These are phyloP conservation scores for Pyrrhosoma nymphula DNA, from an alignment of 2,888 invertebrate species.

Conservation along the genomic window DNA sequence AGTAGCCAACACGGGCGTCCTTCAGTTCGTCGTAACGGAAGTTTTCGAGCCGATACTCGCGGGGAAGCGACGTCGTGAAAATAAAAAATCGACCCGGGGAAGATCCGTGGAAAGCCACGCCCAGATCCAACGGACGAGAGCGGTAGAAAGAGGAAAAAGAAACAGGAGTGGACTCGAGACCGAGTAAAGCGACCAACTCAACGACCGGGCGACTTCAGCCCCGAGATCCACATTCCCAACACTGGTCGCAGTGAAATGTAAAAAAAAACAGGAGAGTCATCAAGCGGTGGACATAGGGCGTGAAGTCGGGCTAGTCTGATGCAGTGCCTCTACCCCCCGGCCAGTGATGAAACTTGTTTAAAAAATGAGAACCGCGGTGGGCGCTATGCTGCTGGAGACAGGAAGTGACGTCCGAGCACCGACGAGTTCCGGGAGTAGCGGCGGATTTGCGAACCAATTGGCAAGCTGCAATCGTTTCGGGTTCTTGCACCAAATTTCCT, in stretches of 20 bases:
- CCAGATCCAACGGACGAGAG: conserved; percentile 13
- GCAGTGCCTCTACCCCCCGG: conserved; percentile 37
- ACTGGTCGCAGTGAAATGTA: neutral
- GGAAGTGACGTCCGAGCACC: neutral
- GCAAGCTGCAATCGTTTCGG: neutral
- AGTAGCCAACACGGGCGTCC: neutral
- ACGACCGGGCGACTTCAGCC: neutral
- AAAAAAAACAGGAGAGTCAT: conserved; percentile 32
- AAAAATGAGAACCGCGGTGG: neutral
- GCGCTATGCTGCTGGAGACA: neutral
- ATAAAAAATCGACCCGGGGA: conserved; percentile 6
- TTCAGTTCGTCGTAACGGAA: conserved; percentile 10
- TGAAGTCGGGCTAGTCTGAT: conserved; percentile 34
- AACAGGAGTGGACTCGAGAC: neutral
- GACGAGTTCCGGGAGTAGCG: neutral
- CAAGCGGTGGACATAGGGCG: conserved; percentile 40
- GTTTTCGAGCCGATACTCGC: neutral
- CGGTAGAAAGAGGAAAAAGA: neutral
- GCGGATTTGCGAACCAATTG: conserved; percentile 2
- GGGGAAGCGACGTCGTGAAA: neutral
- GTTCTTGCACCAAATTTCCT: neutral
- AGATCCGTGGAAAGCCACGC: conserved; percentile 17
- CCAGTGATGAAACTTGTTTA: conserved; percentile 34
- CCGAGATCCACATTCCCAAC: neutral
- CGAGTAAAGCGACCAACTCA: neutral